phyloP scores from a whole-genome alignment of 2,113 vertebrate species.

The Rhombomys opimus region DNA sequence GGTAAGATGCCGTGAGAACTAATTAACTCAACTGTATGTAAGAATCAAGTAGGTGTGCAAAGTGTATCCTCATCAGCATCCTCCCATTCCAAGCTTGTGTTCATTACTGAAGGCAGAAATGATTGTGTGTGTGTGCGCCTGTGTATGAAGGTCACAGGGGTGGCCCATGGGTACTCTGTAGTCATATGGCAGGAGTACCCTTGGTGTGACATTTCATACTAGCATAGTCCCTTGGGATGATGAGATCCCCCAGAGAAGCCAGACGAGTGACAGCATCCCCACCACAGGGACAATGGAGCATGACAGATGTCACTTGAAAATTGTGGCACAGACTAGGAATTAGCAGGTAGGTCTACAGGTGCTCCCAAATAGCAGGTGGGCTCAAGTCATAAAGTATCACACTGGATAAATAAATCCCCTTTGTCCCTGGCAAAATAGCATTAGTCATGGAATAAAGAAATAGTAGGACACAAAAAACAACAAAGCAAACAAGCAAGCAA shows the following conservation, averaged over 20 bases:
- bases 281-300: background rate
- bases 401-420: no score
- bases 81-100: no score
- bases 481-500: background rate
- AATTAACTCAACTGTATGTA: constrained; percentile 2
- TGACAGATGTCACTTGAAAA: background rate
- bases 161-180: accelerated
- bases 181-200: background rate
- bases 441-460: background rate
- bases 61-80: background rate
- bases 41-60: background rate
- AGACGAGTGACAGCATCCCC: background rate
- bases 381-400: background rate
- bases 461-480: background rate
- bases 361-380: background rate
- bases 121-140: background rate
- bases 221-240: background rate
- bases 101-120: background rate
- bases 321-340: background rate
- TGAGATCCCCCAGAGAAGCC: background rate
- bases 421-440: background rate
- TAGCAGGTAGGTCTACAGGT: background rate
- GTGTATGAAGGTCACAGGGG: accelerated
- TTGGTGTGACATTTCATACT: background rate
- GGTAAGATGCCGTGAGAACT: background rate